Conservation (phyloP, 2,113 vertebrate species). For the Phainopepla nitens region DNA sequence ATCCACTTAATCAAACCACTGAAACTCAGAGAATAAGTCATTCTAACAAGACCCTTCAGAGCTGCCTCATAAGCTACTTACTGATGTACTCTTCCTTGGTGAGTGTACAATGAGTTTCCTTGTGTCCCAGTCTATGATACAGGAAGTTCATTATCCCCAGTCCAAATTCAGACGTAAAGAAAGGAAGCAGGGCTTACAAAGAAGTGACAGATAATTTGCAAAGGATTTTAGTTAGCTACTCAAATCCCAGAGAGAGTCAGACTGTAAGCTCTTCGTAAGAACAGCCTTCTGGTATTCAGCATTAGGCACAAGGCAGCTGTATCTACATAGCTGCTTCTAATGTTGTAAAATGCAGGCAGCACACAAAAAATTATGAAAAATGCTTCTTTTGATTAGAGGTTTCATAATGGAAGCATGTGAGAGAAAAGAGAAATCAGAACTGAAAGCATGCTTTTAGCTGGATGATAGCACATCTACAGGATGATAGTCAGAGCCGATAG, state of each 20-base stretch:
- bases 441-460: not conserved
- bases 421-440: constrained; percentile 4
- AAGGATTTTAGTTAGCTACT: constrained; percentile 56
- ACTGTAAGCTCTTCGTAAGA: not conserved
- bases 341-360: not conserved
- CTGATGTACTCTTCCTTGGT: constrained; percentile 67
- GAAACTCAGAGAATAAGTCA: constrained; percentile 68
- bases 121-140: constrained; percentile 59
- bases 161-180: constrained; percentile 54
- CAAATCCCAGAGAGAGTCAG: constrained; percentile 28
- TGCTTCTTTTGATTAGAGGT: constrained; percentile 25
- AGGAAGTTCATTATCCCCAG: constrained; percentile 75
- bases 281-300: not conserved
- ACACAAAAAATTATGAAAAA: not conserved
- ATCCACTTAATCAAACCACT: constrained; percentile 71
- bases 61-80: constrained; percentile 66
- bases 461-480: not conserved
- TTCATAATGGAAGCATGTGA: constrained; percentile 8
- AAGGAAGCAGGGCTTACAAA: constrained; percentile 70
- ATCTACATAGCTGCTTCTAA: not conserved
- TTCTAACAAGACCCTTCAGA: constrained; percentile 71
- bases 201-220: constrained; percentile 64
- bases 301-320: not conserved
- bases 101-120: constrained; percentile 71
- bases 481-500: not conserved